Conservation (phyloP, 2,888 invertebrate genomes). For the Maniola hyperantus region DNA sequence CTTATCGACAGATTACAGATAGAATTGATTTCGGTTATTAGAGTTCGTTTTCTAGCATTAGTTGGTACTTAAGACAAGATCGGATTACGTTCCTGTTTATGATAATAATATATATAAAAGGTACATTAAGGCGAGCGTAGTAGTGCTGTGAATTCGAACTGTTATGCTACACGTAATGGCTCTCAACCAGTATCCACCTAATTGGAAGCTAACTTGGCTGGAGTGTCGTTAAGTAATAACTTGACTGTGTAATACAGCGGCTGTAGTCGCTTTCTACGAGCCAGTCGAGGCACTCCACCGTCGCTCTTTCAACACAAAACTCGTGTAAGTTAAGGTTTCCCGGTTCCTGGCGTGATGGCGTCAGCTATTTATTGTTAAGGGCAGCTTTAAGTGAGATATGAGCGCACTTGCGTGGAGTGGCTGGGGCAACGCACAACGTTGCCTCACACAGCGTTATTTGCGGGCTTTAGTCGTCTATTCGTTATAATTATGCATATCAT, state of each 20-base stretch:
- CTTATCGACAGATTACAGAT: no score
- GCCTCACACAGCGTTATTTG: conserved; percentile 71
- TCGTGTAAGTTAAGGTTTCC: not conserved
- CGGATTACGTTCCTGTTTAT: not conserved
- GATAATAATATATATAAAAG: not conserved
- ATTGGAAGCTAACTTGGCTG: conserved; percentile 33
- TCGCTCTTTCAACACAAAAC: conserved; percentile 21
- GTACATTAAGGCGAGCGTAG: not conserved
- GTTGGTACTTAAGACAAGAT: not conserved
- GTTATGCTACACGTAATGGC: not conserved
- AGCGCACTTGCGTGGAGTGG: conserved; percentile 38
- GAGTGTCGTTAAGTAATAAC: conserved; percentile 44
- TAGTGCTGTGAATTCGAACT: not conserved
- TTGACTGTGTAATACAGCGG: conserved; percentile 30
- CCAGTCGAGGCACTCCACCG: conserved; percentile 51
- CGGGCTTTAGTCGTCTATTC: conserved; percentile 44
- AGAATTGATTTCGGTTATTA: not conserved
- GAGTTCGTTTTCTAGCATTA: not conserved
- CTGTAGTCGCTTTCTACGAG: conserved; percentile 41
- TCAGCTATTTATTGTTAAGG: conserved; percentile 8
- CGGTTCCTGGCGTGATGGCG: conserved; percentile 2
- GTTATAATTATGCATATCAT: conserved; percentile 43
- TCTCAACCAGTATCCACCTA: not conserved
- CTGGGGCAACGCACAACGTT: conserved; percentile 69
- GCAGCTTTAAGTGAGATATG: conserved; percentile 8